Evolutionary conservation across 1,140 invertebrate species (phyloP).

Genomic region (Muscidifurax raptorellus): DNA sequence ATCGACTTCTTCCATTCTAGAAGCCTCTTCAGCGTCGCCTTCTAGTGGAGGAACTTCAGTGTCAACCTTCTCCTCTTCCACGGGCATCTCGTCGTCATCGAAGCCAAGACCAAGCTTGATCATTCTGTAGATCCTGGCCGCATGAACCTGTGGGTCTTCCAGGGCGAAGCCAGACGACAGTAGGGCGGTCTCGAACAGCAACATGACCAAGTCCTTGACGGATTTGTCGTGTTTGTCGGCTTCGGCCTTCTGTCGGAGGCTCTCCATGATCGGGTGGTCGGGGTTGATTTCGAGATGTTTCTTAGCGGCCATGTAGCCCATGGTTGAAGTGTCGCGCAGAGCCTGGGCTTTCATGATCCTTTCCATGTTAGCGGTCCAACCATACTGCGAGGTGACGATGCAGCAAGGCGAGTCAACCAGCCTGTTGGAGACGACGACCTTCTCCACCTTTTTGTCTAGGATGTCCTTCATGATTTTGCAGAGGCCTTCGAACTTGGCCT

Average conservation of each 20-base stretch:
- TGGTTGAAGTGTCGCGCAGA: slow-evolving; percentile 95
- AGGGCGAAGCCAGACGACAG: slow-evolving; percentile 94
- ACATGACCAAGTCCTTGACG: slow-evolving; percentile 94
- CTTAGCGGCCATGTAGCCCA: slow-evolving; percentile 99
- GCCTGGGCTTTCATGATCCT: slow-evolving; percentile 99
- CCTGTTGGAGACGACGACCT: slow-evolving; percentile 95
- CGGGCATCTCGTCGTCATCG: slow-evolving; percentile 88
- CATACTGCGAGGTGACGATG: slow-evolving; percentile 99
- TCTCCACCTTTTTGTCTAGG: slow-evolving; percentile 98
- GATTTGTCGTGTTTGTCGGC: slow-evolving; percentile 98
- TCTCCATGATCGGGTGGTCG: slow-evolving; percentile 97
- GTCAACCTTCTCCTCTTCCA: slow-evolving; percentile 78
- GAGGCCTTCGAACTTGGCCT: slow-evolving; percentile 93
- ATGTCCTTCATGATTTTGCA: slow-evolving; percentile 99
- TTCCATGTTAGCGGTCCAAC: slow-evolving; percentile 99
- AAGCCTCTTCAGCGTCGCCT: slow-evolving; percentile 93
- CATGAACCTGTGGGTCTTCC: slow-evolving; percentile 92
- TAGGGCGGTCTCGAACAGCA: slow-evolving; percentile 94
- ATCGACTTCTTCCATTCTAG: slow-evolving; percentile 99
- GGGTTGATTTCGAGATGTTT: slow-evolving; percentile 99
- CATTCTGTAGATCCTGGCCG: slow-evolving; percentile 92
- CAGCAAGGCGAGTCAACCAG: slow-evolving; percentile 98
- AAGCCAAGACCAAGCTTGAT: slow-evolving; percentile 97
- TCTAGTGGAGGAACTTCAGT: slow-evolving; percentile 84
- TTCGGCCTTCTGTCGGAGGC: slow-evolving; percentile 91